Percentiles rank a stretch among this genome's conserved stretches.
phyloP scores from a whole-genome alignment of 2,888 invertebrate species.

The Diachrysia chrysitis region DNA sequence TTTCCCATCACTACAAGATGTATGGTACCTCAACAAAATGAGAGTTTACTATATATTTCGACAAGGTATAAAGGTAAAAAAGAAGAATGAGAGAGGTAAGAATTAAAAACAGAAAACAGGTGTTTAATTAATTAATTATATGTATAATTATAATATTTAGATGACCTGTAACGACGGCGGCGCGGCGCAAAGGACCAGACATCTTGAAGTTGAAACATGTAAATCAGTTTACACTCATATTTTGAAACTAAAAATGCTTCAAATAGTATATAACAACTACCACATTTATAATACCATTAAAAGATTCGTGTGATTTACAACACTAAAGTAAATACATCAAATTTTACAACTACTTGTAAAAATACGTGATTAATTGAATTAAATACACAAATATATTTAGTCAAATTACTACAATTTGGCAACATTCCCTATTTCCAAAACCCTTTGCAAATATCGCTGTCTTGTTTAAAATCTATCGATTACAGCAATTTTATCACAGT shows the following conservation, averaged over 20 bases:
- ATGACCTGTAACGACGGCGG: neutral
- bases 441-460: constrained; percentile 31
- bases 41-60: neutral
- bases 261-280: constrained; percentile 27
- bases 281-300: constrained; percentile 7
- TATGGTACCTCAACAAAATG: neutral
- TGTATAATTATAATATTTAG: neutral
- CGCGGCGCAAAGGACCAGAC: neutral
- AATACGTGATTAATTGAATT: constrained; percentile 23
- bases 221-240: neutral
- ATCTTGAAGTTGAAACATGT: neutral
- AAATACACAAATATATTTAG: constrained; percentile 15
- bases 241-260: constrained; percentile 2
- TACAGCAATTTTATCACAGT: constrained; percentile 76
- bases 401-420: constrained; percentile 49
- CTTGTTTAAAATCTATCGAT: constrained; percentile 65
- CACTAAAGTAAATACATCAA: constrained; percentile 17
- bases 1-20: constrained; percentile 23
- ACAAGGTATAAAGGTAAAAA: neutral
- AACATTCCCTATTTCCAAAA: constrained; percentile 21
- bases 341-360: constrained; percentile 38
- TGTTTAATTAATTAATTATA: too few species aligned
- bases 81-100: neutral
- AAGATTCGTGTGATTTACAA: constrained; percentile 17
- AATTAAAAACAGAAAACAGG: too few species aligned